A percentile compares a stretch with the other conserved stretches of the same genome.
Evolutionary conservation across 2,113 vertebrate genomes (phyloP).

Genomic region (Corvus moneduloides): DNA sequence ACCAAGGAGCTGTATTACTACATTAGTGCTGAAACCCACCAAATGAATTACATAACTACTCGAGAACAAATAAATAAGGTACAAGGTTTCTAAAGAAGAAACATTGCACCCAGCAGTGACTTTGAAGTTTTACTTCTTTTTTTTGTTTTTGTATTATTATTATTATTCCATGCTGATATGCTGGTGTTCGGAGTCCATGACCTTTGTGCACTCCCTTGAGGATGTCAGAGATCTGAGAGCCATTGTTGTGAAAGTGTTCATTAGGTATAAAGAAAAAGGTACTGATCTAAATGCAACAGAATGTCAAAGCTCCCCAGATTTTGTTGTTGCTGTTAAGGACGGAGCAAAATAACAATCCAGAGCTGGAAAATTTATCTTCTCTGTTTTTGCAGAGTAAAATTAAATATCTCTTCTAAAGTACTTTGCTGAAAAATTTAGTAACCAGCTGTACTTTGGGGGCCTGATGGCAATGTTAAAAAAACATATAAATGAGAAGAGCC

Average conservation of each 20-base stretch:
- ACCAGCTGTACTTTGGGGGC: neutral
- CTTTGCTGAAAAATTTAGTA: constrained; percentile 1
- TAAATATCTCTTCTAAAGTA: neutral
- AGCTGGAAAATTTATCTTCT: neutral
- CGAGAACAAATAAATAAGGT: constrained; percentile 62
- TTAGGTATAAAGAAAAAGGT: constrained; percentile 61
- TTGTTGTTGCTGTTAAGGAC: neutral
- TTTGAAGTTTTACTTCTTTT: constrained; percentile 58
- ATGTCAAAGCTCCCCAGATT: constrained; percentile 48
- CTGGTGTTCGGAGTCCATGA: constrained; percentile 53
- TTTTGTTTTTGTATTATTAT: neutral
- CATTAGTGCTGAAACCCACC: constrained; percentile 56
- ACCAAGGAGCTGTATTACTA: constrained; percentile 22
- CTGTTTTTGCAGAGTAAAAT: constrained; percentile 5
- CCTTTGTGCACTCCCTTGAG: constrained; percentile 49
- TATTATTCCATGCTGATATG: constrained; percentile 43
- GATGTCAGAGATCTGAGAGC: constrained; percentile 62
- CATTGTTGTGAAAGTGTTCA: constrained; percentile 65
- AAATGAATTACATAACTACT: constrained; percentile 48
- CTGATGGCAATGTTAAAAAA: neutral
- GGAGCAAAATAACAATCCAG: neutral
- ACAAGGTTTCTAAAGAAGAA: constrained; percentile 55
- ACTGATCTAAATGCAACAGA: constrained; percentile 64
- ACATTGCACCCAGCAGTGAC: constrained; percentile 32
- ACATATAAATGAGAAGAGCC: neutral